Percentiles rank a stretch among this genome's conserved stretches.
phyloP scores from a whole-genome alignment of 2,113 vertebrate genomes.

The Ophthalmolycus amberensis region DNA sequence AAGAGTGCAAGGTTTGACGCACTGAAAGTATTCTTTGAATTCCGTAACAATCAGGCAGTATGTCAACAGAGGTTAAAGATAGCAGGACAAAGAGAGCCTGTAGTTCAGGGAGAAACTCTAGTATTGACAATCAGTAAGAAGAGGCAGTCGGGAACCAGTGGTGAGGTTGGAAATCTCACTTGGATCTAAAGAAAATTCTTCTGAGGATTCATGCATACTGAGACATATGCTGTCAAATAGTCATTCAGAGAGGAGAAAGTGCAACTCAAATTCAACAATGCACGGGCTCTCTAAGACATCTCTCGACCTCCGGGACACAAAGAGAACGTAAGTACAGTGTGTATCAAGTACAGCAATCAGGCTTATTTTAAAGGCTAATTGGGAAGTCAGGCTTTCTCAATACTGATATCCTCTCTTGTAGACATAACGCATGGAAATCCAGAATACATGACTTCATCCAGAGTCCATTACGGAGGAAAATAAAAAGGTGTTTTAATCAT shows the following conservation, averaged over 20 bases:
- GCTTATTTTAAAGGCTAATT: neutral
- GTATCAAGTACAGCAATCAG: neutral
- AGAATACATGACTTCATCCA: slow-evolving; percentile 54
- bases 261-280: slow-evolving; percentile 26
- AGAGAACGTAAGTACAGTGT: slow-evolving; percentile 49
- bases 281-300: slow-evolving; percentile 8
- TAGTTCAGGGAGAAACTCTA: neutral
- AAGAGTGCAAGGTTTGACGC: slow-evolving; percentile 27
- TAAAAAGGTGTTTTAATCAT: slow-evolving; percentile 42
- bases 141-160: neutral
- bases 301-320: slow-evolving; percentile 21
- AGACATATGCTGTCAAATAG: neutral
- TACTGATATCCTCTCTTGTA: slow-evolving; percentile 23
- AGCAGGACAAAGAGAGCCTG: neutral
- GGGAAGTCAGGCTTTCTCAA: slow-evolving; percentile 3
- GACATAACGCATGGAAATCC: slow-evolving; percentile 52
- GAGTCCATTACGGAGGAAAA: slow-evolving; percentile 37
- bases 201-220: neutral
- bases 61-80: slow-evolving; percentile 38
- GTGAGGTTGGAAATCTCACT: neutral
- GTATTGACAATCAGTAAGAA: neutral
- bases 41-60: slow-evolving; percentile 25
- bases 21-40: slow-evolving; percentile 23
- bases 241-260: neutral
- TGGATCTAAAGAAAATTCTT: neutral